Base-by-base conservation (phyloP, 2,888 invertebrate genomes). In the Pyralis farinalis region DNA sequence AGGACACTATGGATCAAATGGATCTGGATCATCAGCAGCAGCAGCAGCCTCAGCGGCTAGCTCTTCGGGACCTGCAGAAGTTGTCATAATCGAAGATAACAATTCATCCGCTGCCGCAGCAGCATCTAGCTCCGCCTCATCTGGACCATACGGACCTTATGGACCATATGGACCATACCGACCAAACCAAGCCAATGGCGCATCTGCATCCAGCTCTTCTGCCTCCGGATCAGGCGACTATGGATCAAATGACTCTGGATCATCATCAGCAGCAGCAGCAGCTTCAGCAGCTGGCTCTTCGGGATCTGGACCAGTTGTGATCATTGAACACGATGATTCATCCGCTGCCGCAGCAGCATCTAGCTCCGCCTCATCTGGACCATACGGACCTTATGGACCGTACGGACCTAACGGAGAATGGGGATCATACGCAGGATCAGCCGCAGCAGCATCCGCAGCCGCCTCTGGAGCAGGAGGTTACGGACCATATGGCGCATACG, bases 11-110 rank as follows among this genome's bases (percentile, higher is more conserved):
- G 34, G 28, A n/a, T 25, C 43, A 16, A 29, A 34, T 10, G 42
- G 42, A 9, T 28, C 43, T 10, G 48, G 36, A 30, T 41, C 44
- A 25, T 36, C 36, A 35, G 43, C 47, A 27, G 34, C 46, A 10
- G 44, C 35, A n/a, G 42, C 51, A 31, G 33, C 37, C 9, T 29
- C 38, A 10, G 37, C 42, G 28, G 25, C 34, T 10, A n/a, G n/a
- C n/a, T 4, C 28, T 3, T 28, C 28, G 3, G 28, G 28, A n/a
- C 11, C 32, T 1, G 49, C 34, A n/a, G n/a, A 29, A 37, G 8
- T 25, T 0, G 37, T 25, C 12, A 10, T 7, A 35, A 1, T 1
- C 3, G 40, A 37, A 37, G 28, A 21, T 9, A 8, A 41, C 7
- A 34, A 39, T 31, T 16, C 42, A 31, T 37, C 37, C 35, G 9